Conservation (phyloP, 1,140 invertebrate species). For the Formica selysi region DNA sequence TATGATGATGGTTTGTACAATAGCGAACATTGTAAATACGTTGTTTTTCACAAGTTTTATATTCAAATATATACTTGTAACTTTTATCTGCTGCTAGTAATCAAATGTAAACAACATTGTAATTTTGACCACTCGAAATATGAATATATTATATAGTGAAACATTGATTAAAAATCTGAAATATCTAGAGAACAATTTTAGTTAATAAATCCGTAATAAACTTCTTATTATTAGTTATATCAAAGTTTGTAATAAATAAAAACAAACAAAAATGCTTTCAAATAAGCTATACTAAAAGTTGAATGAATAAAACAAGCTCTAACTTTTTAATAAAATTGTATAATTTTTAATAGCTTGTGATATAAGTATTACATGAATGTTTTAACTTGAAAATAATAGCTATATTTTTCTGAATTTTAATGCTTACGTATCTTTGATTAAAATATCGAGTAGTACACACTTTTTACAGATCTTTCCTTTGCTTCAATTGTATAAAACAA, state of each 20-base stretch:
- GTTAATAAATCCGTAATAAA: neutral
- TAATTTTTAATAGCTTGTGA: neutral
- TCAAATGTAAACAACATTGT: conserved; percentile 21
- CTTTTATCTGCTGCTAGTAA: conserved; percentile 40
- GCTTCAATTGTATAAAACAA: conserved; percentile 20
- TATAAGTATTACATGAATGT: neutral
- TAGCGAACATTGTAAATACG: neutral
- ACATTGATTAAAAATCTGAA: neutral
- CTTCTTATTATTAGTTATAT: neutral
- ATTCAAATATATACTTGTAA: neutral
- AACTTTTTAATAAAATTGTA: neutral
- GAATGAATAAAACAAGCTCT: neutral
- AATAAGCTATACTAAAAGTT: no score
- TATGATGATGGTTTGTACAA: conserved; percentile 16
- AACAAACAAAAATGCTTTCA: neutral
- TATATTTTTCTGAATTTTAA: neutral
- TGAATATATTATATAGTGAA: neutral
- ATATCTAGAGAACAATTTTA: neutral
- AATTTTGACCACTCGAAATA: neutral
- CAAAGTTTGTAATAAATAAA: neutral
- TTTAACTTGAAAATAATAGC: neutral
- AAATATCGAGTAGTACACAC: neutral
- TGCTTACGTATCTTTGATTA: neutral
- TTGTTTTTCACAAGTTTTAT: neutral
- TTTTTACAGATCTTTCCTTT: conserved; percentile 4